Conservation (phyloP, 37 sponge, comb jelly and placozoan genomes). For the Haliclona indistincta region DNA sequence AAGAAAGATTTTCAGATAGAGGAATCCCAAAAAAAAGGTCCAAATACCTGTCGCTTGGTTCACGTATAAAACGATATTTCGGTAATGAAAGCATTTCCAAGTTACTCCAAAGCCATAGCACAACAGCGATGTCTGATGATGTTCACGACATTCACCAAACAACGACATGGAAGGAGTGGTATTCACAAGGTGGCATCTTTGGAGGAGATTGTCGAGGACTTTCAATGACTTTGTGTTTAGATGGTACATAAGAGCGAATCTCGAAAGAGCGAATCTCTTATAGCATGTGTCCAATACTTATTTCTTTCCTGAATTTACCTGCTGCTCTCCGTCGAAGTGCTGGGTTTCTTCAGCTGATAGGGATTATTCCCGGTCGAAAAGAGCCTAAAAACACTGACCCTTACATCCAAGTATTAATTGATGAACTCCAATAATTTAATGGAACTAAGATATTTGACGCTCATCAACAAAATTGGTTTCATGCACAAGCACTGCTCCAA, state of each 20-base stretch:
- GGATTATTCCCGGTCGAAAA: conserved; percentile 45
- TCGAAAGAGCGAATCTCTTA: background rate
- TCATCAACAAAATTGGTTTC: conserved; percentile 2
- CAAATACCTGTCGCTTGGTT: background rate
- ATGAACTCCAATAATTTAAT: conserved; percentile 19
- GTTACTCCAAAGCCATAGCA: background rate
- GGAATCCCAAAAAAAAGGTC: background rate
- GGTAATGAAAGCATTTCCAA: background rate
- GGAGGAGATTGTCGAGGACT: background rate
- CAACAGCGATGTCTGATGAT: background rate
- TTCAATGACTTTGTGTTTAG: conserved; percentile 10
- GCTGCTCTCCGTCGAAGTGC: background rate
- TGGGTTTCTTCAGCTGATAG: conserved; percentile 5
- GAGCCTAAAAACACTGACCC: conserved; percentile 19
- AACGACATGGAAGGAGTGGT: background rate
- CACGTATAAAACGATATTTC: too few relatives aligned
- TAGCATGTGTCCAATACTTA: conserved; percentile 32
- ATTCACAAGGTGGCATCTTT: too few relatives aligned
- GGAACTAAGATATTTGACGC: conserved; percentile 13
- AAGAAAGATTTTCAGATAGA: background rate
- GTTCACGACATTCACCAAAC: background rate
- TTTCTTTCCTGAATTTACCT: conserved; percentile 32
- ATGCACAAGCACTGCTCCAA: conserved; percentile 12
- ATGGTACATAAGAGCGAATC: conserved; percentile 39
- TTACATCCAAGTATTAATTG: conserved; percentile 23